Percentiles rank a stretch among this genome's conserved stretches.
These are phyloP conservation scores for Pipistrellus pipistrellus DNA, from an alignment of 2,797 vertebrate species.

Conservation along the genomic window DNA sequence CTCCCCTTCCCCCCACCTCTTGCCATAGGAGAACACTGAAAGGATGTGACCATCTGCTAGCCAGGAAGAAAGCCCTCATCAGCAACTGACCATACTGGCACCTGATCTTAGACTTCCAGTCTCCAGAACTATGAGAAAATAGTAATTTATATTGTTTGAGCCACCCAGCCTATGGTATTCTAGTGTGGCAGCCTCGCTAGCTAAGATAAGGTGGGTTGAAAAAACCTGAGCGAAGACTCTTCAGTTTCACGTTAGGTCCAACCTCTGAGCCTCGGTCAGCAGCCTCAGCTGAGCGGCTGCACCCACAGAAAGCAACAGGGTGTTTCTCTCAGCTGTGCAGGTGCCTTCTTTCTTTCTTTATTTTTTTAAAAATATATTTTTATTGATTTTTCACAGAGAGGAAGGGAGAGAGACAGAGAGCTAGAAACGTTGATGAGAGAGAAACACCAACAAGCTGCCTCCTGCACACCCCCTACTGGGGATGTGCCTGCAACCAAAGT, in stretches of 20 bases:
- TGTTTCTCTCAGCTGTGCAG: background rate
- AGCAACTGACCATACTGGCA: background rate
- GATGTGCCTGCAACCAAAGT: too few species aligned
- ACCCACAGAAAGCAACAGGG: rapidly evolving
- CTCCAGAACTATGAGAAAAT: background rate
- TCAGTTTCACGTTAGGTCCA: background rate
- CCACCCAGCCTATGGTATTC: background rate
- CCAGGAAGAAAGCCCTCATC: background rate
- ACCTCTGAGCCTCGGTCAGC: background rate
- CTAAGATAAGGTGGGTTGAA: background rate
- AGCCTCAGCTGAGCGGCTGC: background rate
- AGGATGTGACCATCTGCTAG: background rate
- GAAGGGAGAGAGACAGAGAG: too few species aligned
- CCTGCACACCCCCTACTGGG: too few species aligned
- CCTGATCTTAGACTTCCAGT: background rate
- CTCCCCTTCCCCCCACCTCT: rapidly evolving
- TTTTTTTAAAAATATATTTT: too few species aligned
- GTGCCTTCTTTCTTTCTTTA: background rate
- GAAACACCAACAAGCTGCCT: too few species aligned
- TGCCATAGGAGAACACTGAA: background rate
- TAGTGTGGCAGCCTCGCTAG: background rate
- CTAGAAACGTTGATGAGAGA: too few species aligned
- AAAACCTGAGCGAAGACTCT: background rate
- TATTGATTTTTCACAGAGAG: too few species aligned
- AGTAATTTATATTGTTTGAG: background rate